Percentiles rank a stretch among this genome's conserved stretches.
phyloP scores from a whole-genome alignment of 2,797 vertebrate genomes.

The Labroides dimidiatus region DNA sequence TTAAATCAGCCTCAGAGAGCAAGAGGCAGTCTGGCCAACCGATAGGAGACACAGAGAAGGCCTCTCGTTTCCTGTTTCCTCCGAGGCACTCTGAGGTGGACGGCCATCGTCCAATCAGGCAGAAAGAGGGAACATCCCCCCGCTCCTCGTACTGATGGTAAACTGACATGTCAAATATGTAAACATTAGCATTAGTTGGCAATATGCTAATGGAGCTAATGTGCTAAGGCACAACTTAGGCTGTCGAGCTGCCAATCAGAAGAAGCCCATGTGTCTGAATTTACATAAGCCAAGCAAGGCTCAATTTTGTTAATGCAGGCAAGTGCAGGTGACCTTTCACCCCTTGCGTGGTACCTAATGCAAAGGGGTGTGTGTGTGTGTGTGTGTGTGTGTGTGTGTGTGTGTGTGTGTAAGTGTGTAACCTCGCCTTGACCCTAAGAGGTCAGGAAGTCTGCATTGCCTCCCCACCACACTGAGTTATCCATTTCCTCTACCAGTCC shows the following conservation, averaged over 20 bases:
- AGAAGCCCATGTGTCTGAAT: slow-evolving; percentile 67
- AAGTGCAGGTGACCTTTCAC: slow-evolving; percentile 78
- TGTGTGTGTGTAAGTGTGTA: slow-evolving; percentile 67
- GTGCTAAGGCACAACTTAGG: slow-evolving; percentile 73
- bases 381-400: slow-evolving; percentile 64
- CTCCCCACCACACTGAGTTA: slow-evolving; percentile 68
- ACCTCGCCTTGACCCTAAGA: slow-evolving; percentile 73
- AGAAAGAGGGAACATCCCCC: slow-evolving; percentile 34
- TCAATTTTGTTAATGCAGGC: slow-evolving; percentile 84
- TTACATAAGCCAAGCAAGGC: slow-evolving; percentile 81
- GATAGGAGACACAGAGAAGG: slow-evolving; percentile 55
- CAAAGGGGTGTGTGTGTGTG: slow-evolving; percentile 69
- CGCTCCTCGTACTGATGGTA: slow-evolving; percentile 61
- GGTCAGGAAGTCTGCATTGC: slow-evolving; percentile 69
- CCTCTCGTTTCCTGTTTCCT: slow-evolving; percentile 59
- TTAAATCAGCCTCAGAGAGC: slow-evolving; percentile 84
- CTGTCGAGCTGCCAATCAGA: slow-evolving; percentile 76
- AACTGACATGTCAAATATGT: slow-evolving; percentile 79
- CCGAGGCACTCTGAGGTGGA: slow-evolving; percentile 54
- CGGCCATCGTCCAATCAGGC: slow-evolving; percentile 49
- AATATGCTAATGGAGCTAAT: slow-evolving; percentile 81
- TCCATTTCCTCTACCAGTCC: slow-evolving; percentile 57
- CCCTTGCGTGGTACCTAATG: slow-evolving; percentile 69
- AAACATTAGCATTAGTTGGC: slow-evolving; percentile 82
- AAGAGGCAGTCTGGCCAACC: slow-evolving; percentile 52